Conservation (phyloP, 2,113 vertebrate species). For the Pseudorhombus dupliciocellatus region DNA sequence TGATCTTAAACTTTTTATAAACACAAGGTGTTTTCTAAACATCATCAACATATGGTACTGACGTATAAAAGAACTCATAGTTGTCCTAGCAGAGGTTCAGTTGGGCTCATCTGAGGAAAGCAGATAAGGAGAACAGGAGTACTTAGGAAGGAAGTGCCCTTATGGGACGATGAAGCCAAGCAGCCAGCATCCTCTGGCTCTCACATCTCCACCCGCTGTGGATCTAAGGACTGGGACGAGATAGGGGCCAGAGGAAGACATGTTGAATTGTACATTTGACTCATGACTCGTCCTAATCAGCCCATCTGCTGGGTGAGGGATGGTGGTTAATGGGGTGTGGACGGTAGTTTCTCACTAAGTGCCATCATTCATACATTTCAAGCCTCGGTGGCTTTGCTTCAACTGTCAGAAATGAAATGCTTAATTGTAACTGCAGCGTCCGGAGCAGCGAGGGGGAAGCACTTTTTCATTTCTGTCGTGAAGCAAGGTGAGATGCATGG, state of each 20-base stretch:
- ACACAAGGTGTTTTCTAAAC: too few species aligned
- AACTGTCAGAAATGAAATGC: conserved; percentile 79
- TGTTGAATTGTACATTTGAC: conserved; percentile 50
- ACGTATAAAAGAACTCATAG: not conserved
- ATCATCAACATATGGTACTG: not conserved
- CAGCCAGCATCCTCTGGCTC: conserved; percentile 59
- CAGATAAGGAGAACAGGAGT: conserved; percentile 62
- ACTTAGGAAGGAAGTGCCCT: conserved; percentile 70
- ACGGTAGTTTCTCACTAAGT: conserved; percentile 76
- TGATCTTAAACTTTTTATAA: not conserved
- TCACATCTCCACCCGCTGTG: conserved; percentile 35
- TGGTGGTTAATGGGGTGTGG: conserved; percentile 68
- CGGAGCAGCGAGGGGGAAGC: conserved; percentile 1
- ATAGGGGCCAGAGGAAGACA: conserved; percentile 68
- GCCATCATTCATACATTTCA: conserved; percentile 78
- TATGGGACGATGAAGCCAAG: conserved; percentile 38
- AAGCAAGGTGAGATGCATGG: conserved; percentile 20
- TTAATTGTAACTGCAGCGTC: conserved; percentile 61
- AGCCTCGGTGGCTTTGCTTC: conserved; percentile 64
- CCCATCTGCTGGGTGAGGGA: conserved; percentile 49
- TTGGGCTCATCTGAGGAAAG: conserved; percentile 52
- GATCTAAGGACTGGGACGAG: conserved; percentile 6
- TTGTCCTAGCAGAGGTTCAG: conserved; percentile 31
- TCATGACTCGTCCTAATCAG: conserved; percentile 53
- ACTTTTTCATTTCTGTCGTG: conserved; percentile 22